Evolutionary conservation across 53 echinoderm and acorn worm genomes (phyloP).

Genomic region (Echinarachnius parma): DNA sequence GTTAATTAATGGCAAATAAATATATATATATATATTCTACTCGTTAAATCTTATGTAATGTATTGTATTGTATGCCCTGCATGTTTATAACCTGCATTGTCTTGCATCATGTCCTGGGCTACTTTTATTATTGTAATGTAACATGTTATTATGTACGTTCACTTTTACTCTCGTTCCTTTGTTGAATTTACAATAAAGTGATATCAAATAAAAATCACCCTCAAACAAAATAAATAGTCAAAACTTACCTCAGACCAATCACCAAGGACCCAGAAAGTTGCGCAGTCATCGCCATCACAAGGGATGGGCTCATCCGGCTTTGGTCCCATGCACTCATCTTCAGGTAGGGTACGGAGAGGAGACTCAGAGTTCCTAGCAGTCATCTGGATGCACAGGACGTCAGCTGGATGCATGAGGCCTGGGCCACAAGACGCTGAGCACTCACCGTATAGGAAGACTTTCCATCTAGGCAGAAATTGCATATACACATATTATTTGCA

Average conservation of each 20-base stretch:
- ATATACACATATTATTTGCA: too few species aligned
- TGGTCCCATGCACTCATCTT: slow-evolving; percentile 52
- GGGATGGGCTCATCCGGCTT: slow-evolving; percentile 48
- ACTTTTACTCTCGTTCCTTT: too few species aligned
- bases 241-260: slow-evolving; percentile 67
- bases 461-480: slow-evolving; percentile 66
- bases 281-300: slow-evolving; percentile 47
- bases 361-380: slow-evolving; percentile 31
- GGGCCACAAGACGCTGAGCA: slow-evolving; percentile 65
- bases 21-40: too few species aligned
- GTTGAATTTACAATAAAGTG: too few species aligned
- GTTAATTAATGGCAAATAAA: too few species aligned
- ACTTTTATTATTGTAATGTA: too few species aligned
- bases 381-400: slow-evolving; percentile 51
- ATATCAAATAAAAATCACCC: too few species aligned
- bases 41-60: too few species aligned
- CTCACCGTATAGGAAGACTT: slow-evolving; percentile 51
- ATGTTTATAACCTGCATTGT: too few species aligned
- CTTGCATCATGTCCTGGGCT: too few species aligned
- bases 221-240: not conserved
- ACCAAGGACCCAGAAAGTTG: slow-evolving; percentile 50
- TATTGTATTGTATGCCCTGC: too few species aligned
- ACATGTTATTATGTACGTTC: too few species aligned
- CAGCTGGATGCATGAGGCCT: slow-evolving; percentile 54
- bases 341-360: not conserved